These are phyloP conservation scores for Megamerina dolium DNA, from an alignment of 2,888 invertebrate species.

Conservation along the genomic window DNA sequence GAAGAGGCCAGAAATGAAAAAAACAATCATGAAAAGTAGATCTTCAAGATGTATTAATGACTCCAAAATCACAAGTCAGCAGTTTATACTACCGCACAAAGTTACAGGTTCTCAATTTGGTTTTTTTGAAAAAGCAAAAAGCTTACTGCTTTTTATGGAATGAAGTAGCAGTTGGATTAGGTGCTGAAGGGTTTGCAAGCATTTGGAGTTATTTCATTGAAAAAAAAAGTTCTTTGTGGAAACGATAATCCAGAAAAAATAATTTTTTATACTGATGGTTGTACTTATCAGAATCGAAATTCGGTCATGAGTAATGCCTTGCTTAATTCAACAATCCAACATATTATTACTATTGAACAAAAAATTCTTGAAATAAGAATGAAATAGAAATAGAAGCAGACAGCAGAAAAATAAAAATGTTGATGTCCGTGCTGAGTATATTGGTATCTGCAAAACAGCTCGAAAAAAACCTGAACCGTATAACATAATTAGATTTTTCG, in stretches of 20 bases:
- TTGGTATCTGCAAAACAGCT: background rate
- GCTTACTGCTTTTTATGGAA: no score
- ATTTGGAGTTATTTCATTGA: background rate
- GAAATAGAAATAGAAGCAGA: constrained; percentile 1
- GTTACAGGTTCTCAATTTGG: constrained; percentile 14
- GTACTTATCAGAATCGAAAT: background rate
- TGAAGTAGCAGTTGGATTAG: background rate
- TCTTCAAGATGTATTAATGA: no score
- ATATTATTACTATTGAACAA: constrained; percentile 1
- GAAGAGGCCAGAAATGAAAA: no score
- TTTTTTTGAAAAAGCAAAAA: no score
- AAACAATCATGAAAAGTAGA: no score
- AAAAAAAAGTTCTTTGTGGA: no score
- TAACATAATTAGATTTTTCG: no score
- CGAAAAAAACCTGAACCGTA: no score
- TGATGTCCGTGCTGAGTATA: background rate
- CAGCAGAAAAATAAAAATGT: background rate
- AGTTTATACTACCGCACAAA: no score
- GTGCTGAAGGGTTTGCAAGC: background rate
- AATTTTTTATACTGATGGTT: constrained; percentile 4
- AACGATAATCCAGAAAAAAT: no score
- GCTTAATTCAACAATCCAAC: background rate
- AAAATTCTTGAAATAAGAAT: constrained; percentile 1
- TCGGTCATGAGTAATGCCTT: background rate
- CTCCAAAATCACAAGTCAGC: no score